phyloP scores from a whole-genome alignment of 92 coral and sea anemone genomes.

The Umimayanthus kanabou region DNA sequence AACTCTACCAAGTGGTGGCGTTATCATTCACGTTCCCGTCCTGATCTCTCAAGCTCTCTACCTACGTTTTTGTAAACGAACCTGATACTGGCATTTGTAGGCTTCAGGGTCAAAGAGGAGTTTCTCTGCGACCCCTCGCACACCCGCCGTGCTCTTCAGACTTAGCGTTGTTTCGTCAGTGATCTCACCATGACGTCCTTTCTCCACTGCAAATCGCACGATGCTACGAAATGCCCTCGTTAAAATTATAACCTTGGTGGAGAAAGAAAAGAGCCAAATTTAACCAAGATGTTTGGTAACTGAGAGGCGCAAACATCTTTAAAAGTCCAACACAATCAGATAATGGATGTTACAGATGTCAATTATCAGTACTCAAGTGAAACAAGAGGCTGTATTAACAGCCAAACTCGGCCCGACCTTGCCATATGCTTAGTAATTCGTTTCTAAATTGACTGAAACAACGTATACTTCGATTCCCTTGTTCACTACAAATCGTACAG shows the following conservation, averaged over 20 bases:
- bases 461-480: too few relatives aligned
- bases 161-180: slow-evolving; percentile 81
- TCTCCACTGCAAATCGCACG: slow-evolving; percentile 72
- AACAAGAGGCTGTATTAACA: too few relatives aligned
- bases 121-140: slow-evolving; percentile 63
- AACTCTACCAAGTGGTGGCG: too few relatives aligned
- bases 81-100: slow-evolving; percentile 85
- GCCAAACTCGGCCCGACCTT: too few relatives aligned
- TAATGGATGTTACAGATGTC: too few relatives aligned
- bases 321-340: too few relatives aligned
- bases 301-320: too few relatives aligned
- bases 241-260: slow-evolving; percentile 9
- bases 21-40: neutral
- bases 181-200: slow-evolving; percentile 78
- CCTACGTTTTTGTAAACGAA: slow-evolving; percentile 24
- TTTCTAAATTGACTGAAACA: too few relatives aligned
- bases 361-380: too few relatives aligned
- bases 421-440: too few relatives aligned
- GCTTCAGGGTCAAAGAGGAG: slow-evolving; percentile 79
- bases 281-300: too few relatives aligned
- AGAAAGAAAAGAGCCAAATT: neutral
- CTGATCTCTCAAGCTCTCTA: neutral
- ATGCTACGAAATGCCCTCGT: slow-evolving; percentile 62
- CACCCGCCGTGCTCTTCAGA: slow-evolving; percentile 67
- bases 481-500: too few relatives aligned